Evolutionary conservation across 2,888 invertebrate species (phyloP).

Genomic region (Acrobeloides nanus): DNA sequence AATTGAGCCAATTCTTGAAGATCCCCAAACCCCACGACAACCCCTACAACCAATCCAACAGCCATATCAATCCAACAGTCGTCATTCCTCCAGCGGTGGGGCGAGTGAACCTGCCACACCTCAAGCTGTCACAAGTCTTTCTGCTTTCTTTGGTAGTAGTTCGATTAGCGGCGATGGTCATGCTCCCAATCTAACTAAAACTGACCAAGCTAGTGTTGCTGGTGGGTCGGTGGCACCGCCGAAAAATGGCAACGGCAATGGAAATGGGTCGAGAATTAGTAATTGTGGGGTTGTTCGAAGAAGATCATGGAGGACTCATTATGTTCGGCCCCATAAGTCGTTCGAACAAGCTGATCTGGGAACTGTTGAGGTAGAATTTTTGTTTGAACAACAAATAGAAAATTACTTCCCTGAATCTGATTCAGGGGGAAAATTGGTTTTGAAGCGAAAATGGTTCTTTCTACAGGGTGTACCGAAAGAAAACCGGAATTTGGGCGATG

Average conservation of each 20-base stretch:
- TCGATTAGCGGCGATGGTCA: background rate
- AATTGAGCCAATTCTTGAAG: too few relatives aligned
- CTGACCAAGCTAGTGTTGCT: slow-evolving; percentile 2
- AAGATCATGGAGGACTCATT: slow-evolving; percentile 34
- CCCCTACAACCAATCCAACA: slow-evolving; percentile 23
- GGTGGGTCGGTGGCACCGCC: too few relatives aligned
- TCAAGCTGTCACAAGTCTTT: slow-evolving; percentile 10
- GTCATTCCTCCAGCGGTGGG: slow-evolving; percentile 5
- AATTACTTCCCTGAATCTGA: too few relatives aligned
- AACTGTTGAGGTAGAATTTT: too few relatives aligned
- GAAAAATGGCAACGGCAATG: background rate
- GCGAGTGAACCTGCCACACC: slow-evolving; percentile 11
- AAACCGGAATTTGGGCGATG: slow-evolving; percentile 1
- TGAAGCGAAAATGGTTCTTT: too few relatives aligned
- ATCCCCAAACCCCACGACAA: slow-evolving; percentile 12
- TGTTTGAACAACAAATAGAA: too few relatives aligned
- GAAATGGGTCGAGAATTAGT: slow-evolving; percentile 7
- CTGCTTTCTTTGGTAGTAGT: slow-evolving; percentile 4
- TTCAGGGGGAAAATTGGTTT: too few relatives aligned
- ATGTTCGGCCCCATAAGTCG: slow-evolving; percentile 30
- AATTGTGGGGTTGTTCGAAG: slow-evolving; percentile 20
- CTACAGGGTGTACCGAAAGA: slow-evolving; percentile 10
- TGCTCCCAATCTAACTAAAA: background rate
- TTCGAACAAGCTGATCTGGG: slow-evolving; percentile 26
- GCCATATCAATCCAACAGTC: slow-evolving; percentile 11